Evolutionary conservation across 2,113 vertebrate species (phyloP), one percentile per base, ranked within the genome.

Genomic region (Rafetus swinhoei): DNA sequence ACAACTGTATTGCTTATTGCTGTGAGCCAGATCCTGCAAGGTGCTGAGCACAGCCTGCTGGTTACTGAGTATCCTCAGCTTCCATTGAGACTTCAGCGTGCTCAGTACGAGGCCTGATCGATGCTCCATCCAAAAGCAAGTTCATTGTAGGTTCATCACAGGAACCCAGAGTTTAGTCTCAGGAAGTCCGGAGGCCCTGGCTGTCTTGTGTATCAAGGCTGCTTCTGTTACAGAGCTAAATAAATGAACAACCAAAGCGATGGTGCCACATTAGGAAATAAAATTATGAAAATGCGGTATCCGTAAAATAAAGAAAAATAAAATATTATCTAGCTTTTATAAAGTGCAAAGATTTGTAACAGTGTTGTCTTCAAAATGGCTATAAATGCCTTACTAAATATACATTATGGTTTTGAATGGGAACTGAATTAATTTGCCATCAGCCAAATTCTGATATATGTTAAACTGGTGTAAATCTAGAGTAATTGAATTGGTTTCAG

Each of bases 161-260:
- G 81, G 93, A 87, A 79, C 86, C 92, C 88, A 56, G 50, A 45
- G 25, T 92, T 93, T 92, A 92, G 95, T 96, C 83, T 65, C n/a
- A 84, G 89, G 14, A 86, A 97, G 95, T 90, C 96, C 92, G 92
- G 97, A 94, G 94, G 92, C 94, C 94, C 81, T 80, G 90, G 84
- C 57, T 90, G 91, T 74, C 87, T 59, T 11, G 54, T 52, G 35
- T 86, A 85, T 94, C 96, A 97, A 96, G 95, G 92, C 92, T 95
- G 91, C 59, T 93, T 79, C 93, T 96, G 90, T 89, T 69, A 90
- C 76, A 76, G 79, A 95, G 92, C 94, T 92, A 86, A 91, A 96
- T 95, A 95, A 89, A 85, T 93, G 80, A 94, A 88, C 3, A 7
- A 88, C 92, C 86, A 77, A 84, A 0, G 0, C 81, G 80, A 95